Evolutionary conservation across 2,797 vertebrate species (phyloP), one percentile per base, ranked within the genome.

Genomic region (Numenius phaeopus): DNA sequence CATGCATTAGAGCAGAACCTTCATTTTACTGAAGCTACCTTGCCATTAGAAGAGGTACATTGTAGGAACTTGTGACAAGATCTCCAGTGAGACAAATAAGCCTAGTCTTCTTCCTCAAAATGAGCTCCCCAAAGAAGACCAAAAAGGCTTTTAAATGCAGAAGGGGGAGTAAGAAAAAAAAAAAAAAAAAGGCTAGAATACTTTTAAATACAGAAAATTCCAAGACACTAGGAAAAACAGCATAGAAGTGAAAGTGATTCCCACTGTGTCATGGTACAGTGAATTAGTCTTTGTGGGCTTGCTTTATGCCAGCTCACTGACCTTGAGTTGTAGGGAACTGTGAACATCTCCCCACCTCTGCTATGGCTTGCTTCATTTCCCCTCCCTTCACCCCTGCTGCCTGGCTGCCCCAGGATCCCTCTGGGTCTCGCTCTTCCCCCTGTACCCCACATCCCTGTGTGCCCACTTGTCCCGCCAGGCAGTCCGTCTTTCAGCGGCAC

Each of bases 401-500:
- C 11, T 0, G 3, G 2, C n/a, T 66, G 40, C 67, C 77, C 37
- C 20, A 17, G 27, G 14, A 10, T 75, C 49, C 30, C 61, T 52
- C 42, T 32, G 19, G 10, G 44, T 52, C 40, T 37, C n/a, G 3
- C 24, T 77, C 9, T 40, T n/a, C 3, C 3, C 17, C 24, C 6
- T 0, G 2, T 39, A 22, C 15, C 20, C 66, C 2, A 0, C 18
- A 42, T 61, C 30, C 42, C 6, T 0, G 37, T 1, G 0, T 18
- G 18, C 39, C 37, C 50, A 55, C 50, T 50, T 37, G 26, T 23
- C 57, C 21, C 61, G n/a, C 5, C 1, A 1, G 8, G 20, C 34
- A 32, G 0, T 40, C 49, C 2, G 0, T 16, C 58, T 49, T 73
- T 21, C 27, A 15, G 30, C 2, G 1, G 19, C 77, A 22, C 8